Conservation (phyloP, 2,797 vertebrate genomes). For the Eidolon dupreanum region DNA sequence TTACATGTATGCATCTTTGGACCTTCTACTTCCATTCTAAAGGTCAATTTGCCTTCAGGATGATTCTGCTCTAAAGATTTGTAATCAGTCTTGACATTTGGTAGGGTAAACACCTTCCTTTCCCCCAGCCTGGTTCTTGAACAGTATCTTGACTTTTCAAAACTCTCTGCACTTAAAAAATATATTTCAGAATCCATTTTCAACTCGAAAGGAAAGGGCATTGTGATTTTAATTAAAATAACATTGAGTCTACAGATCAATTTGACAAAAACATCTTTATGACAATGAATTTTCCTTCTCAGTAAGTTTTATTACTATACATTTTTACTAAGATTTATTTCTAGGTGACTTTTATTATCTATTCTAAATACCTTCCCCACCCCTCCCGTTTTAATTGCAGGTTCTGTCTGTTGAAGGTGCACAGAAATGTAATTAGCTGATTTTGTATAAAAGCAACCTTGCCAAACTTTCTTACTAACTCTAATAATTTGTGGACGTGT, state of each 20-base stretch:
- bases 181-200: not conserved
- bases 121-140: not conserved
- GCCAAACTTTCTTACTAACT: not conserved
- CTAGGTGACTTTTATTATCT: not conserved
- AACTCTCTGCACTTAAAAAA: not conserved
- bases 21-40: not conserved
- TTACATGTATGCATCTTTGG: not conserved
- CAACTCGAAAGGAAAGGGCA: not conserved
- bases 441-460: not conserved
- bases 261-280: not conserved
- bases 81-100: not conserved
- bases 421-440: not conserved
- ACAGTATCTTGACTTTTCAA: not conserved
- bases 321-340: not conserved
- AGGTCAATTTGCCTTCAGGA: not conserved
- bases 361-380: not conserved
- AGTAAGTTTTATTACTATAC: not conserved
- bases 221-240: conserved; percentile 18
- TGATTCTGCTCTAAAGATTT: not conserved
- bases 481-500: not conserved
- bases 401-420: not conserved
- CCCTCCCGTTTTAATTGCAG: not conserved
- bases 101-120: not conserved
- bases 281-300: not conserved
- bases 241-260: not conserved